Evolutionary conservation across 2,797 vertebrate genomes (phyloP), one percentile per base, ranked within the genome.

Genomic region (Cheirogaleus major): DNA sequence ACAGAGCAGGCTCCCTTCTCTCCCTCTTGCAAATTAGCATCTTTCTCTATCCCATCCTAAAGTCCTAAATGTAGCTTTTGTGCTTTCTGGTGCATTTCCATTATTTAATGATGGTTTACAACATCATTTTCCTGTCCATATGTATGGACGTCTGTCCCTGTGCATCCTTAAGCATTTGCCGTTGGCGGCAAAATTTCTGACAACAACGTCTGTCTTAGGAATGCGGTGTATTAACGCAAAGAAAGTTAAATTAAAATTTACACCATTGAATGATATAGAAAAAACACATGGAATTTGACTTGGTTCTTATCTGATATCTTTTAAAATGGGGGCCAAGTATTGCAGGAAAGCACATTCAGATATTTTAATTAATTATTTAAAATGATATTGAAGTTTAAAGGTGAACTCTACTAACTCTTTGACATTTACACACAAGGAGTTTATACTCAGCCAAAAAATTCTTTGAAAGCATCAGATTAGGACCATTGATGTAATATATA

Each of bases 261-360:
- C 55, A 45, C 15, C 32, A 59, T 41, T 67, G 50, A 85, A 25
- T 61, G 92, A 92, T 70, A 80, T 11, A 75, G 41, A 45, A 48
- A 84, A 80, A n/a, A 22, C 38, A 79, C 22, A 4, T 95, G 57
- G 70, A 82, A 90, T 93, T 87, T 78, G 27, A 81, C 13, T 59
- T 92, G 67, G n/a, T 91, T 91, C 32, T 83, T 89, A 76, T 18
- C 38, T 78, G 32, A 41, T 90, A 32, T 86, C 78, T 91, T 93
- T 95, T 65, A 81, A 97, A 88, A 91, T 83, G 69, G 43, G 43
- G 17, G 7, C 30, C 43, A 75, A 86, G 52, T 67, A 18, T 92
- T 95, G 22, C 82, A 43, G 30, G 73, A 88, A 82, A 78, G 35
- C n/a, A 63, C 22, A 80, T 43, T 57, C 30, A 20, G 57, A 59